Conservation (phyloP, 2,113 vertebrate species). For the Falco punctatus region DNA sequence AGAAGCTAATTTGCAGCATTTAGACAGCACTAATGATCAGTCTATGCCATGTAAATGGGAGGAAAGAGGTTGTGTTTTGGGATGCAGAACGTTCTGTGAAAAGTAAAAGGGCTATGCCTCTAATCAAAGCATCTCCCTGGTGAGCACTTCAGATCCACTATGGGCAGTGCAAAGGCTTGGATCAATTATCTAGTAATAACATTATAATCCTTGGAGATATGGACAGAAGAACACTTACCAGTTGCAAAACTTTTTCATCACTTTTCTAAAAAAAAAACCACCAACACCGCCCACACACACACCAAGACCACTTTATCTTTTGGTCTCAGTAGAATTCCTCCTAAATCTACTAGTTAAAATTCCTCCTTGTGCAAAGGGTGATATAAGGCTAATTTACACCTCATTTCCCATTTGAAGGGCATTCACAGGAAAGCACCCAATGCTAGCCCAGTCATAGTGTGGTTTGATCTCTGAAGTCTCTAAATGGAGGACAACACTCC, state of each 20-base stretch:
- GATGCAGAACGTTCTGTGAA: background rate
- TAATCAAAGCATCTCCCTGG: slow-evolving; percentile 33
- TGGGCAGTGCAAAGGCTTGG: slow-evolving; percentile 20
- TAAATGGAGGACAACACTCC: background rate
- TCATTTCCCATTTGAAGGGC: background rate
- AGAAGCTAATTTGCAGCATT: slow-evolving; percentile 62
- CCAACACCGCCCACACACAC: no score
- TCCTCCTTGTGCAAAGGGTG: background rate
- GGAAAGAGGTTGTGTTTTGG: slow-evolving; percentile 24
- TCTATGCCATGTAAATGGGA: slow-evolving; percentile 61
- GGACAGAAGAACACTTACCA: background rate
- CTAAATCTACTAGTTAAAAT: background rate
- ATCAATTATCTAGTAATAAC: slow-evolving; percentile 48
- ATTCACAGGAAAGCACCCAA: background rate
- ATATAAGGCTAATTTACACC: background rate
- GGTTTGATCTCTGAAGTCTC: background rate
- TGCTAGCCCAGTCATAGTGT: background rate
- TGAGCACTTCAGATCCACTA: slow-evolving; percentile 22
- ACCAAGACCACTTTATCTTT: background rate
- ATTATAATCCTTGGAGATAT: background rate
- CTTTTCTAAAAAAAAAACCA: background rate
- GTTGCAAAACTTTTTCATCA: slow-evolving; percentile 8
- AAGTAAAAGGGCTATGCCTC: slow-evolving; percentile 30
- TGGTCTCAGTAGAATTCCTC: background rate
- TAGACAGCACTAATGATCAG: slow-evolving; percentile 41